Base-by-base conservation (phyloP, 1,140 invertebrate species). In the Asbolus verrucosus region DNA sequence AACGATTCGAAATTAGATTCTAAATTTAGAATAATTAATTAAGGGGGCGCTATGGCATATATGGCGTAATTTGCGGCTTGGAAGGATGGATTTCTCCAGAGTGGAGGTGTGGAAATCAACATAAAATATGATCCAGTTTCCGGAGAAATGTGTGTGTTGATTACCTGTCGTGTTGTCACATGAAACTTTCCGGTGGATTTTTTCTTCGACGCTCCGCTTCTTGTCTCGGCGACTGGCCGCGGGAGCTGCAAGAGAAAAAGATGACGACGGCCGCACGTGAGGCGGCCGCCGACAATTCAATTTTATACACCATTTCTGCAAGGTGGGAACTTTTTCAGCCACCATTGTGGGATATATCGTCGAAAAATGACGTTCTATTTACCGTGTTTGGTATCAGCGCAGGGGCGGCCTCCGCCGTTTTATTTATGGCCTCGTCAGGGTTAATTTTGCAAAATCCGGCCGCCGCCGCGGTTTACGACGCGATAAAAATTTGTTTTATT, bases 131-230 rank as follows among this genome's bases (percentile, higher is more conserved):
- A 54, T 43, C 39, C 19, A 38, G 36, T 63, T 63, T 41, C 33
- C 39, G 39, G 11, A 63, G 33, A 63, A 41, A 63, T 63, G 18
- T 39, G 24, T 63, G 33, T 43, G 31, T 43, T 63, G 61, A 63
- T 63, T 63, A 43, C 61, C 61, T 63, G 61, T 63, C 61, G 15
- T 63, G 61, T 63, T 31, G 61, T 63, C 36, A 41, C 33, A 63
- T 63, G 39, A 54, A 54, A 54, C 46, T 54, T 54, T 27, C 21
- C 46, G 27, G 19, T 18, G 19, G 46, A n/a, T 24, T 13, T 24
- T 54, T 54, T 11, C 18, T 38, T 19, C 15, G 31, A 33, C 30
- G 11, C 14, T 39, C 19, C 33, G 61, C 21, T 11, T 24, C 21
- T n/a, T 24, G 6, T 11, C 11, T n/a, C 46, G 4, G 11, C 11